Evolutionary conservation across 2,888 invertebrate species (phyloP), one percentile per base, ranked within the genome.

Genomic region (Pollenia angustigena): DNA sequence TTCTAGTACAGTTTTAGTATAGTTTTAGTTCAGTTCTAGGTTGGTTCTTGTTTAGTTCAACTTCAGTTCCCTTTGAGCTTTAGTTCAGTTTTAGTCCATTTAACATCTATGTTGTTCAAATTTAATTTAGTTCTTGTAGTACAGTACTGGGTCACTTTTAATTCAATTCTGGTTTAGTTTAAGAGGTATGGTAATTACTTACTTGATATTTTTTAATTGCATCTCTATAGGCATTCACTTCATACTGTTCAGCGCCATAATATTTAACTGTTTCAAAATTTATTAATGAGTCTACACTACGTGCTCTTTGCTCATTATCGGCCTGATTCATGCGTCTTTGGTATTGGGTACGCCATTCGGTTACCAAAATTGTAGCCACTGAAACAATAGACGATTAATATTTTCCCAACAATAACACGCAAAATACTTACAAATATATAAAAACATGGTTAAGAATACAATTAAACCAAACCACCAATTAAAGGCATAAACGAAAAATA

Each of bases 261-360:
- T 99, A 99, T 93, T 99, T 99, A 0, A 99, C 99, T 0, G 99
- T 99, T 94, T 99, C 99, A 94, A 98, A 99, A 94, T 99, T 99
- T 14, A 99, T 94, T 76, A 99, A 94, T 0, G 99, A 99, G 93
- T 99, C 99, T 0, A 99, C 98, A 78, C 98, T 98, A 85, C 97
- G 95, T 7, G 98, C 97, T 90, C 97, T 96, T 85, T 97, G 96
- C 52, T 96, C 97, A 93, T 99, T 99, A 92, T 99, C 99, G 0
- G 98, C 97, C 44, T 96, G 94, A 93, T 99, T 99, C 98, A 99
- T 98, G 7, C 96, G 95, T 48, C 99, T 94, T 89, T 99, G 97
- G 94, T 95, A 99, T 93, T 99, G 98, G 0, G 99, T 99, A 14
- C 99, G 95, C 99, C 99, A 99, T 94, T 99, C 99, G 0, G 99